phyloP scores from a whole-genome alignment of 2,797 vertebrate species.

The Tragopan temminckii region DNA sequence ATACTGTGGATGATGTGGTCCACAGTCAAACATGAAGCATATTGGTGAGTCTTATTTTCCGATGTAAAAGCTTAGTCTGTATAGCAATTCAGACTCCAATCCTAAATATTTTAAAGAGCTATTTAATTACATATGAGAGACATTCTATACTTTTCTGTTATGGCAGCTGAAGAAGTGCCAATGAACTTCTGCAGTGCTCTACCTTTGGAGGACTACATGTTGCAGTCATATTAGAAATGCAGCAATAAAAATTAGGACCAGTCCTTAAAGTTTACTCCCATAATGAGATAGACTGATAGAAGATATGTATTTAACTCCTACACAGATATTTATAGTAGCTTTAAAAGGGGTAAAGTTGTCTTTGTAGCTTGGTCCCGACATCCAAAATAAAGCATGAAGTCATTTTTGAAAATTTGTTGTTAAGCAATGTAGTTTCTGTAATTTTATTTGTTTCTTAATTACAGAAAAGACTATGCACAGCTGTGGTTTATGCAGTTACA shows the following conservation, averaged over 20 bases:
- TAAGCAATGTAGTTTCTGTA: neutral
- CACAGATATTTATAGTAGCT: neutral
- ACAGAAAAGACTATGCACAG: constrained; percentile 44
- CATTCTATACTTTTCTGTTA: neutral
- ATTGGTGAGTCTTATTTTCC: neutral
- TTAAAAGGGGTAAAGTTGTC: neutral
- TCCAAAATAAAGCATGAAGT: neutral
- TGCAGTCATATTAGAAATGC: neutral
- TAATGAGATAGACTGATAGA: neutral
- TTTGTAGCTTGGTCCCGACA: neutral
- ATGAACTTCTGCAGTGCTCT: neutral
- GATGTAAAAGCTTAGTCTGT: neutral
- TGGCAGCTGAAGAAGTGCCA: neutral
- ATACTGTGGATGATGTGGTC: neutral
- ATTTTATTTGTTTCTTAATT: constrained; percentile 17
- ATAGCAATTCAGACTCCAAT: neutral
- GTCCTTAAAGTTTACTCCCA: neutral
- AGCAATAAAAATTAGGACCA: neutral
- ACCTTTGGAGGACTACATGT: neutral
- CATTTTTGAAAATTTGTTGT: neutral
- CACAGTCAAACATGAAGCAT: neutral
- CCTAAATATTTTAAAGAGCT: neutral
- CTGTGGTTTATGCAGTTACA: constrained; percentile 53
- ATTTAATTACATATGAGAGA: neutral
- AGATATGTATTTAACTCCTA: neutral